Conservation (phyloP, 2,888 invertebrate genomes). For the Dioctria linearis region DNA sequence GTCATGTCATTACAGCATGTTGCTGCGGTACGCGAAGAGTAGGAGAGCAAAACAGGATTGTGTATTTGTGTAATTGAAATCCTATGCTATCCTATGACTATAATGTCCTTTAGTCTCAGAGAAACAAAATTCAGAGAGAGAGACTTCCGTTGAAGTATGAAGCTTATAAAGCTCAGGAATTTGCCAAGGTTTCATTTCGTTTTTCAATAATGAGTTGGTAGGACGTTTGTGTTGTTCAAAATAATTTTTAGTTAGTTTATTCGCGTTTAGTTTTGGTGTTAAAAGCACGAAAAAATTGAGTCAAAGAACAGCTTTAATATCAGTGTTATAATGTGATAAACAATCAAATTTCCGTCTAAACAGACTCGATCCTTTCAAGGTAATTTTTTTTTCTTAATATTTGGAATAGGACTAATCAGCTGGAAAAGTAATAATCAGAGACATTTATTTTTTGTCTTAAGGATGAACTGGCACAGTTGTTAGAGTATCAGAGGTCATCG, state of each 20-base stretch:
- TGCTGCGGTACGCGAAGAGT: neutral
- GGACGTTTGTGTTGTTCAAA: constrained; percentile 57
- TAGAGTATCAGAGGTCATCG: constrained; percentile 8
- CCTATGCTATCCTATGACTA: neutral
- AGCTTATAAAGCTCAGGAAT: constrained; percentile 49
- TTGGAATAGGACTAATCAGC: too few relatives aligned
- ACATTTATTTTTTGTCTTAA: too few relatives aligned
- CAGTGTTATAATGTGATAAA: constrained; percentile 42
- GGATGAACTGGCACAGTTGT: neutral
- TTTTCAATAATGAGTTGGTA: constrained; percentile 58
- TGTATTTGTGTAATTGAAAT: neutral
- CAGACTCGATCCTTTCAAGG: constrained; percentile 8
- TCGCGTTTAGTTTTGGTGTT: constrained; percentile 56
- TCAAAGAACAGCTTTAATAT: constrained; percentile 38
- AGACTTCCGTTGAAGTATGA: constrained; percentile 24
- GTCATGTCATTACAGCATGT: neutral
- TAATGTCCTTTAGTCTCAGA: neutral
- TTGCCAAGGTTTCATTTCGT: constrained; percentile 56
- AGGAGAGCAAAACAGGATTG: constrained; percentile 24
- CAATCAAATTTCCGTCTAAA: constrained; percentile 46
- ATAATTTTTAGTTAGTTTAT: constrained; percentile 57
- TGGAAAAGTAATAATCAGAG: too few relatives aligned
- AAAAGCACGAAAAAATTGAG: constrained; percentile 35
- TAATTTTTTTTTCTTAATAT: constrained; percentile 23
- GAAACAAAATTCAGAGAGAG: constrained; percentile 30